Conservation (phyloP, 2,888 invertebrate genomes). For the Drosophila niveifrons region DNA sequence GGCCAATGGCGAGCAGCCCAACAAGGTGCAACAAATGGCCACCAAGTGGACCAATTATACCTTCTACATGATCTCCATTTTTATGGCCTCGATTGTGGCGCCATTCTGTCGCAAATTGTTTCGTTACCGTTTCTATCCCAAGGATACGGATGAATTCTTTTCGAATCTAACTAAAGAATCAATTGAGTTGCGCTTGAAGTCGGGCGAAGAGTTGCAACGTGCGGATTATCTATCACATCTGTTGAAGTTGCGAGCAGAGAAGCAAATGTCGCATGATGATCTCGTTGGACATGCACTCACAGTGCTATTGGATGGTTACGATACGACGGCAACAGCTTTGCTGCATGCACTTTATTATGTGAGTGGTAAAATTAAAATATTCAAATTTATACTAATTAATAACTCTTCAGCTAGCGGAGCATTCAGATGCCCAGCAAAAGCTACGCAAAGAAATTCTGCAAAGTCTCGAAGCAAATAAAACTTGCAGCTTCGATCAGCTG, state of each 20-base stretch:
- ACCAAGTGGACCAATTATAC: conserved; percentile 62
- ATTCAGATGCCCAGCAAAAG: conserved; percentile 68
- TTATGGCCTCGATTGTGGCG: conserved; percentile 63
- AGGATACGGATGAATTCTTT: conserved; percentile 88
- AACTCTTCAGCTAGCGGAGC: conserved; percentile 65
- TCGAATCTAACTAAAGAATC: conserved; percentile 73
- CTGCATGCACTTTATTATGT: conserved; percentile 75
- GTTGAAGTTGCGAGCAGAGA: conserved; percentile 75
- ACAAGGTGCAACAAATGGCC: conserved; percentile 63
- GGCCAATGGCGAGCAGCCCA: conserved; percentile 32
- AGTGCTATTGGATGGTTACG: conserved; percentile 82
- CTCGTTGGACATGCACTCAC: conserved; percentile 80
- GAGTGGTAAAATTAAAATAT: conserved; percentile 20
- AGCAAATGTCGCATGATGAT: conserved; percentile 71
- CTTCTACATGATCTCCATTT: conserved; percentile 59
- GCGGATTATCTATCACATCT: conserved; percentile 81
- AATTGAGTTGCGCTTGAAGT: conserved; percentile 65
- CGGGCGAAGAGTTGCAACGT: conserved; percentile 52
- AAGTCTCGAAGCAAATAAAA: conserved; percentile 24
- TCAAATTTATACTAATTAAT: not conserved
- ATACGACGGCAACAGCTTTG: conserved; percentile 78
- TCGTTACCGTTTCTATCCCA: conserved; percentile 74
- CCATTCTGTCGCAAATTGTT: conserved; percentile 65
- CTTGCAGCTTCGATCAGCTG: conserved; percentile 70
- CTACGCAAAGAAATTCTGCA: conserved; percentile 71